Evolutionary conservation across 2,797 vertebrate genomes (phyloP), one percentile per base, ranked within the genome.

Genomic region (Alca torda): DNA sequence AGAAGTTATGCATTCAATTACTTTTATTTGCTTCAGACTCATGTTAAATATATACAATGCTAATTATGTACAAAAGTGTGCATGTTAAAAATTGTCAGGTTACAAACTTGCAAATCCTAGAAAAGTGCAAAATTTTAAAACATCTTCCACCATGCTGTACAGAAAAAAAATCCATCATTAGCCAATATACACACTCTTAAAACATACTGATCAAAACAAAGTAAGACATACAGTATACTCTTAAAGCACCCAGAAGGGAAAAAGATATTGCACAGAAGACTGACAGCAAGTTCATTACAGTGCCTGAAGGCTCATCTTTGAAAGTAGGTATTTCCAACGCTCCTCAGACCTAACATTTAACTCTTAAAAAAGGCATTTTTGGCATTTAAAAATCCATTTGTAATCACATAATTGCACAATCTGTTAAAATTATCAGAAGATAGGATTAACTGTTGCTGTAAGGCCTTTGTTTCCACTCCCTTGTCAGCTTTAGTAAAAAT

Each of bases 61-160:
- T 97, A 97, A 96, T 98, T 99, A 99, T 99, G 96, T 99, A 99
- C 99, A 99, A 99, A 98, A 98, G 97, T 98, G 98, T 98, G 98
- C 98, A 98, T 98, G 98, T 98, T 99, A 99, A 99, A 98, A 98
- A 98, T 96, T 97, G 96, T 98, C 98, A 97, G 94, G 96, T 98
- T 99, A 99, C 98, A 99, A 98, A 99, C 98, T 98, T 97, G 74
- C 98, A 98, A 97, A 98, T 98, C 98, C 98, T 98, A 98, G 98
- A 98, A 99, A 99, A 99, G 99, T 99, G 99, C 99, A 99, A 99
- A 99, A 98, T 98, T 98, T 95, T 98, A 98, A 98, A 99, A 97
- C 93, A 98, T 99, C 85, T 97, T 97, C 59, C 98, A 99, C 98
- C 98, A 99, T 98, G 98, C 98, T 99, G 98, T 99, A 99, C 99